Conservation (phyloP, 2,888 invertebrate species). For the Hedychridium roseum region DNA sequence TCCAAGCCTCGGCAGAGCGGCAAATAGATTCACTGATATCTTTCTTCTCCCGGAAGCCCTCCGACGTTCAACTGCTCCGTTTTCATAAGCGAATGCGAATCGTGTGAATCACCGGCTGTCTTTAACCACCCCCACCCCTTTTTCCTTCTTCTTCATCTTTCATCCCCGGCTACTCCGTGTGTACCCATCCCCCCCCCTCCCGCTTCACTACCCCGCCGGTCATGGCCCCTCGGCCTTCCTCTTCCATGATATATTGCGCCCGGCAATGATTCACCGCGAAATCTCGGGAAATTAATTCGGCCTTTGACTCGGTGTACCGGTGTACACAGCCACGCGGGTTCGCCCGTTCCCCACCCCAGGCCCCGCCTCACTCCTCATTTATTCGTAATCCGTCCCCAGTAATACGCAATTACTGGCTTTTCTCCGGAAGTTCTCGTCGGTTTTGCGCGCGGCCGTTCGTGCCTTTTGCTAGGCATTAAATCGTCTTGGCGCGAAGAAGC, state of each 20-base stretch:
- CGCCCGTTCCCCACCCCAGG: too few relatives aligned
- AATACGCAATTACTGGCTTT: too few relatives aligned
- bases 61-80: conserved; percentile 36
- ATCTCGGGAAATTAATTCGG: too few relatives aligned
- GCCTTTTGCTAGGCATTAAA: too few relatives aligned
- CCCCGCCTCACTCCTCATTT: too few relatives aligned
- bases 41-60: conserved; percentile 33
- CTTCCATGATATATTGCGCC: too few relatives aligned
- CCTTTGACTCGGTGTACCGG: too few relatives aligned
- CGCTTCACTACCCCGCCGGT: background rate
- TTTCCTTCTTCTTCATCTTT: background rate
- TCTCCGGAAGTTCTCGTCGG: too few relatives aligned
- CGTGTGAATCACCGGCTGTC: conserved; percentile 29
- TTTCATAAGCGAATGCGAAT: conserved; percentile 41
- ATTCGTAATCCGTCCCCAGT: too few relatives aligned
- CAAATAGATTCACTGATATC: conserved; percentile 60
- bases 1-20: conserved; percentile 44
- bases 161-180: background rate
- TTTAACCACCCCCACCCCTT: conserved; percentile 1
- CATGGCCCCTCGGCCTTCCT: conserved; percentile 1
- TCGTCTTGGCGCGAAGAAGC: conserved; percentile 18
- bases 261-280: too few relatives aligned
- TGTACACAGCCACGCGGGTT: too few relatives aligned
- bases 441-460: too few relatives aligned
- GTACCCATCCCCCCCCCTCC: background rate